Conservation (phyloP, 2,888 invertebrate genomes). For the Idaea biselata region DNA sequence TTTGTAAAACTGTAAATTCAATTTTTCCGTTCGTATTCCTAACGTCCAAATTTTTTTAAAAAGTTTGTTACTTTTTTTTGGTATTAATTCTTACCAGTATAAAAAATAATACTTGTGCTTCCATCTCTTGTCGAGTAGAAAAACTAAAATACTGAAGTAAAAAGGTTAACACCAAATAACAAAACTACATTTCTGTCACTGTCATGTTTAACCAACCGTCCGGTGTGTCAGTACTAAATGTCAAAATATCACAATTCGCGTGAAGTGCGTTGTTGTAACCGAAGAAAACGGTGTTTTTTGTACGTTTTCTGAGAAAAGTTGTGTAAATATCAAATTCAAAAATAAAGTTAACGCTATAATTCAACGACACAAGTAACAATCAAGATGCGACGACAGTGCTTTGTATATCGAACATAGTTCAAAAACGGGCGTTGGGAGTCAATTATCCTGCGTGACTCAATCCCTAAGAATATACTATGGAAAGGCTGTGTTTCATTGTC, state of each 20-base stretch:
- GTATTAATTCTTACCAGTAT: background rate
- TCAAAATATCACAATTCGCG: conserved; percentile 27
- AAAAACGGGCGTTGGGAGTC: conserved; percentile 33
- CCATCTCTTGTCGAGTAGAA: background rate
- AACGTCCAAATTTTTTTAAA: conserved; percentile 43
- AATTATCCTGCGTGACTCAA: conserved; percentile 48
- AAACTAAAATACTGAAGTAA: background rate
- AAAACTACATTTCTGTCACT: background rate
- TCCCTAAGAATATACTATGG: conserved; percentile 56
- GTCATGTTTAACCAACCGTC: background rate
- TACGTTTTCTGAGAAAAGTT: conserved; percentile 15
- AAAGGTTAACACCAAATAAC: too few species aligned
- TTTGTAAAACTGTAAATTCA: background rate
- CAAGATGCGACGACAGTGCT: conserved; percentile 14
- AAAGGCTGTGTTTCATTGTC: conserved; percentile 36
- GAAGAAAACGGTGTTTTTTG: conserved; percentile 20
- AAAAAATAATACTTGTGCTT: background rate
- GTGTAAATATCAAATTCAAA: conserved; percentile 17
- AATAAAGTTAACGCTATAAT: conserved; percentile 5
- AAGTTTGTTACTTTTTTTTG: conserved; percentile 5
- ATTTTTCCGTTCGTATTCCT: conserved; percentile 28
- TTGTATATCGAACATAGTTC: conserved; percentile 20
- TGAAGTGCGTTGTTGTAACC: conserved; percentile 20
- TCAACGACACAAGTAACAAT: background rate
- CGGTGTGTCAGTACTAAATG: conserved; percentile 4